Percentiles rank a stretch among this genome's conserved stretches.
phyloP scores from a whole-genome alignment of 2,113 vertebrate genomes.

The Oxyura jamaicensis region DNA sequence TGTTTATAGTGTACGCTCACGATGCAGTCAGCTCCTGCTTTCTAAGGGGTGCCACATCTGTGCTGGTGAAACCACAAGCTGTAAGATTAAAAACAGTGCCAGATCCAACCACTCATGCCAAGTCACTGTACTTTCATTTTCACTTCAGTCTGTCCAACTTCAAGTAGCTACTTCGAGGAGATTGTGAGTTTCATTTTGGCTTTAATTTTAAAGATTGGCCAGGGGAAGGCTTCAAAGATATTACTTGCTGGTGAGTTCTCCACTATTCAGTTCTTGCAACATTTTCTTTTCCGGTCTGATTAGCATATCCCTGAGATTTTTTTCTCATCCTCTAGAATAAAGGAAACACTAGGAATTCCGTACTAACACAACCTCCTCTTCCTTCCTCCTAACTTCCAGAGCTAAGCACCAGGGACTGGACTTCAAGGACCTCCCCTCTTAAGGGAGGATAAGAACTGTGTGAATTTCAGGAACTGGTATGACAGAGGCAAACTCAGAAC shows the following conservation, averaged over 20 bases:
- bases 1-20: background rate
- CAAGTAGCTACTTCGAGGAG: background rate
- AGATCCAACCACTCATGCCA: background rate
- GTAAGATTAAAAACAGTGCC: background rate
- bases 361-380: background rate
- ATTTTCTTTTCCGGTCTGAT: background rate
- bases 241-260: background rate
- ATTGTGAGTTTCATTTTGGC: accelerated
- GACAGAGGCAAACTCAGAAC: background rate
- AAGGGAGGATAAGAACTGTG: background rate
- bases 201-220: no score
- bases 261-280: background rate
- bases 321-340: background rate
- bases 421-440: background rate
- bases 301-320: background rate
- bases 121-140: background rate
- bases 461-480: background rate
- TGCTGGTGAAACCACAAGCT: background rate
- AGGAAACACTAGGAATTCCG: background rate
- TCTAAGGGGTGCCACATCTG: background rate
- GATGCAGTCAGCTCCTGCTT: background rate
- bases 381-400: background rate
- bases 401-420: background rate
- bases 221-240: background rate
- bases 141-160: background rate